Percentiles rank a stretch among this genome's conserved stretches.
Evolutionary conservation across 2,113 vertebrate genomes (phyloP).

Genomic region (Callospermophilus lateralis): DNA sequence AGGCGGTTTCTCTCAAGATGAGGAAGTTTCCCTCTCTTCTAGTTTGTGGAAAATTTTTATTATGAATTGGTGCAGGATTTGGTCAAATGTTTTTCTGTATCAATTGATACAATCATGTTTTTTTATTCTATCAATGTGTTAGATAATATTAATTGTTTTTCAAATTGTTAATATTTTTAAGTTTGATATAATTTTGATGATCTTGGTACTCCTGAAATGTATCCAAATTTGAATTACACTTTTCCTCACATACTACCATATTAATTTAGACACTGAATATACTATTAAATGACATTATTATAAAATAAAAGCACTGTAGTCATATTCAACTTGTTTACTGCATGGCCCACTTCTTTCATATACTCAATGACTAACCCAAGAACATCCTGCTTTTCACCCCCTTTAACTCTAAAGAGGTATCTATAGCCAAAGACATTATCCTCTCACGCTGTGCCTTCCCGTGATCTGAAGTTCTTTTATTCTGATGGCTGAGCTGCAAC

Average conservation of each 20-base stretch:
- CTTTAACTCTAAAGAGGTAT: neutral
- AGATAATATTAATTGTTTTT: neutral
- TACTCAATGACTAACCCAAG: neutral
- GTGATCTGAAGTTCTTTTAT: neutral
- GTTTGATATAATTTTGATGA: neutral
- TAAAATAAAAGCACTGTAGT: too few species aligned
- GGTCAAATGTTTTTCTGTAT: neutral
- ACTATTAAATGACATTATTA: neutral
- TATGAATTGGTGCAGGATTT: neutral
- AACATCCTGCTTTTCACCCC: neutral
- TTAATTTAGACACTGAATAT: neutral
- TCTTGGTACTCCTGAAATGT: neutral
- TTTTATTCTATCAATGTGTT: neutral
- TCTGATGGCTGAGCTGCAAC: neutral
- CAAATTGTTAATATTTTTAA: neutral
- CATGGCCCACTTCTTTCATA: neutral
- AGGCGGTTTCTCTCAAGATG: neutral
- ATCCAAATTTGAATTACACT: neutral
- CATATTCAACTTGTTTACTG: neutral
- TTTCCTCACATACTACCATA: neutral
- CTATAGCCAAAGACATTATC: neutral
- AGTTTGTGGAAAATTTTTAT: neutral
- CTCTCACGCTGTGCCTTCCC: neutral
- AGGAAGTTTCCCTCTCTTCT: neutral
- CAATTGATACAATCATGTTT: neutral